Percentiles rank a stretch among this genome's conserved stretches.
Evolutionary conservation across 2,797 vertebrate genomes (phyloP).

Genomic region (Nasua narica): DNA sequence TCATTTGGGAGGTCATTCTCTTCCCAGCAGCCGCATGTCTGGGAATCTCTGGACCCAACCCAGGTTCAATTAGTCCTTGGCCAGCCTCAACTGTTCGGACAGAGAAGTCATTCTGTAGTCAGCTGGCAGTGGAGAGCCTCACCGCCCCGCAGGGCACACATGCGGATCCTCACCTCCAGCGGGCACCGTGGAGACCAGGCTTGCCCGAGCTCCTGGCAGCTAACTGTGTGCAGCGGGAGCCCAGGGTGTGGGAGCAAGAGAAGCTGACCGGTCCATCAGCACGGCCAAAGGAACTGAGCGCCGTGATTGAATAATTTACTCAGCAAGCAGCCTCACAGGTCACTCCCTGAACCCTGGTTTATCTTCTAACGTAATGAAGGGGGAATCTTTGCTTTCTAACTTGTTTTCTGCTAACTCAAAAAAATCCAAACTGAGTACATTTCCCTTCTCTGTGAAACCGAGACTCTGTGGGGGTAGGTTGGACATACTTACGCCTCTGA

Average conservation of each 20-base stretch:
- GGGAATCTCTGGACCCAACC: background rate
- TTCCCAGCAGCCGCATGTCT: background rate
- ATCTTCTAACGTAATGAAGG: background rate
- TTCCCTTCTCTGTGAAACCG: background rate
- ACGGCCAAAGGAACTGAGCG: background rate
- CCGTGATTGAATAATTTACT: background rate
- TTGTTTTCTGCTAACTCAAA: background rate
- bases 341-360: background rate
- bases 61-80: background rate
- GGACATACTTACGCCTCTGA: background rate
- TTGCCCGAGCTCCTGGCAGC: background rate
- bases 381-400: background rate
- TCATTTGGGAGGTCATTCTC: background rate
- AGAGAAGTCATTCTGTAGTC: background rate
- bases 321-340: background rate
- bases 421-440: background rate
- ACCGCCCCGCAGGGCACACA: fast-evolving
- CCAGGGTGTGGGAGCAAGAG: background rate
- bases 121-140: background rate
- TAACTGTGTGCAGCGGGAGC: background rate
- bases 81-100: background rate
- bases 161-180: background rate
- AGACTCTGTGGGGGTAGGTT: background rate
- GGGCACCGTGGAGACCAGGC: background rate
- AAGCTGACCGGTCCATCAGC: background rate